Base-by-base conservation (phyloP, 1,140 invertebrate genomes). In the Euura lappo region DNA sequence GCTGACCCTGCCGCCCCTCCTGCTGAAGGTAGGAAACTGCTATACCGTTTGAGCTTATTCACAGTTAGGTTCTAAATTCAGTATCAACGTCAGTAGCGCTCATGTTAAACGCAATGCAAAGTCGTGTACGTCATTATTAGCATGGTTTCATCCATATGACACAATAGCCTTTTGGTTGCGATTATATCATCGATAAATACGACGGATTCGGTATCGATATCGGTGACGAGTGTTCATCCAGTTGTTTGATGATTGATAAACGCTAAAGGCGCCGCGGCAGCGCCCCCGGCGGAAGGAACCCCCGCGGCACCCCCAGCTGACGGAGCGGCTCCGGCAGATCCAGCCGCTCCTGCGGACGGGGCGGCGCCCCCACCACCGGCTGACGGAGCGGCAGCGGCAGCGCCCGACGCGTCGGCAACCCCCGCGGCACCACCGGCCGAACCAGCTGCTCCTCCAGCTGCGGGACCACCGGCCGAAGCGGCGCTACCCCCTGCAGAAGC, bases 281-380 rank as follows among this genome's bases (percentile, higher is more conserved):
- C 76, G 67, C 65, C 77, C 8, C 74, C 76, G 3, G 74, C 78
- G 44, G 73, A 70, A 8, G 78, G 51, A 28, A 72, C 74, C 68
- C 65, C 68, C 42, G 76, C 78, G 11, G 42, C 67, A 10, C 67
- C 10, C 11, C 67, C 10, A 10, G 67, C 10, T 11, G 67, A 11
- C 10, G 67, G 10, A n/a, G 42, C 10, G 10, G 28, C 28, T 28
- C 28, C 28, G 3, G 3, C 51, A 8, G 51, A 60, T n/a, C 8
- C 8, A 60, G 79, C 82, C 44, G 79, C 81, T 4, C 81, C 87
- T 6, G 84, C 83, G 3, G 83, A 83, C 66, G 83, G 77, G 44
- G 84, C n/a, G 83, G 85, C 6, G 75, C 84, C 3, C 67, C 44
- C 44, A 13, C 77, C 77, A 42, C 74, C 78, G 69, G 74, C 79